Conservation (phyloP, 2,113 vertebrate species). For the Notarius lentiginosus region DNA sequence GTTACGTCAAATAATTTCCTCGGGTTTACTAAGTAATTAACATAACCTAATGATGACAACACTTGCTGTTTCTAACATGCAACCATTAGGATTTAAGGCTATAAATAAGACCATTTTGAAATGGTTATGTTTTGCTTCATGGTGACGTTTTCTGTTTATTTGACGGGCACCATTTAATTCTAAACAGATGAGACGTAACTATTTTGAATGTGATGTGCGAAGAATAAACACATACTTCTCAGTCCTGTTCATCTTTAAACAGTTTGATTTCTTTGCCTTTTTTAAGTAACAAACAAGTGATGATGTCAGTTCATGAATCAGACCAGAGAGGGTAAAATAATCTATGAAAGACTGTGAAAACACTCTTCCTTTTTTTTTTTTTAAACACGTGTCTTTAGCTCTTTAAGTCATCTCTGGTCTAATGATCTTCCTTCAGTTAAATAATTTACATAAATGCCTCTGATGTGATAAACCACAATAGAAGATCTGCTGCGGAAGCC, state of each 20-base stretch:
- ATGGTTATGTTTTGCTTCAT: neutral
- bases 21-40: neutral
- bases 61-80: neutral
- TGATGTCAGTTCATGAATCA: neutral
- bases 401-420: neutral
- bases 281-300: neutral
- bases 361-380: neutral
- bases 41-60: neutral
- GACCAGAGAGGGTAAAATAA: neutral
- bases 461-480: conserved; percentile 12
- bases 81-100: neutral
- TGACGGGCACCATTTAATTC: neutral
- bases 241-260: neutral
- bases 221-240: neutral
- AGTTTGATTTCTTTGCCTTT: neutral
- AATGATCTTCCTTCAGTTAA: conserved; percentile 15
- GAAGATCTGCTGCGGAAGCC: neutral
- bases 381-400: neutral
- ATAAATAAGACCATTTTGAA: neutral
- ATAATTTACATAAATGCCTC: conserved; percentile 15
- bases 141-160: neutral
- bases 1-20: no score
- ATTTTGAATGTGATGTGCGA: neutral
- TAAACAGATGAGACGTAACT: neutral
- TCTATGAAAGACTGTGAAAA: neutral